These are phyloP conservation scores for Papilio dardanus DNA, from an alignment of 1,140 invertebrate species.

Conservation along the genomic window DNA sequence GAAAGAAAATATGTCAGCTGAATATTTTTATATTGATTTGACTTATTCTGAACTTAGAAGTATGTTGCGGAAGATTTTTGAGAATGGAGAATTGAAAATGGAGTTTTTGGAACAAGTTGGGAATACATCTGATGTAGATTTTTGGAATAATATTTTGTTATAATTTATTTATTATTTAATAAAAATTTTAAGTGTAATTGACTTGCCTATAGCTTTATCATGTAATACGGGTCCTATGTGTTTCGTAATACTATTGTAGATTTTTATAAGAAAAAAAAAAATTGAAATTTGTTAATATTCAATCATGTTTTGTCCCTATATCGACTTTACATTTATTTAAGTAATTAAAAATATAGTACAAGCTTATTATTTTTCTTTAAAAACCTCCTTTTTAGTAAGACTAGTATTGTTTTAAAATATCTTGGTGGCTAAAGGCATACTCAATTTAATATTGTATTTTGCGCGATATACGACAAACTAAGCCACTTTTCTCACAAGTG, in stretches of 20 bases:
- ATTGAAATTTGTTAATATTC: neutral
- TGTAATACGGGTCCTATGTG: neutral
- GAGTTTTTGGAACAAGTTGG: slow-evolving; percentile 53
- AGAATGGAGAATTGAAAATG: slow-evolving; percentile 54
- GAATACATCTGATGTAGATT: slow-evolving; percentile 50
- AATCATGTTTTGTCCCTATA: neutral
- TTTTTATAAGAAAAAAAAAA: no score
- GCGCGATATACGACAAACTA: no score
- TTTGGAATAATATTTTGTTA: slow-evolving; percentile 57
- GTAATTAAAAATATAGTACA: no score
- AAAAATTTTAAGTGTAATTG: neutral
- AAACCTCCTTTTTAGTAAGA: no score
- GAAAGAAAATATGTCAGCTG: slow-evolving; percentile 68
- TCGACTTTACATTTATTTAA: no score
- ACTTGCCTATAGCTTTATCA: slow-evolving; percentile 16
- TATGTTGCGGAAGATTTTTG: slow-evolving; percentile 72
- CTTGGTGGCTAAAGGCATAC: no score
- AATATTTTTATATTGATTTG: slow-evolving; percentile 78
- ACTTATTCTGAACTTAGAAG: slow-evolving; percentile 77
- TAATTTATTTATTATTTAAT: slow-evolving; percentile 33
- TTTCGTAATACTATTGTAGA: neutral
- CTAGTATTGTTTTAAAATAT: no score
- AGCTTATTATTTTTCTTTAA: no score
- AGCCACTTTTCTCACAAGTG: no score
- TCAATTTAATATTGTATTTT: no score